Base-by-base conservation (phyloP, 2,113 vertebrate species). In the Noctilio leporinus region DNA sequence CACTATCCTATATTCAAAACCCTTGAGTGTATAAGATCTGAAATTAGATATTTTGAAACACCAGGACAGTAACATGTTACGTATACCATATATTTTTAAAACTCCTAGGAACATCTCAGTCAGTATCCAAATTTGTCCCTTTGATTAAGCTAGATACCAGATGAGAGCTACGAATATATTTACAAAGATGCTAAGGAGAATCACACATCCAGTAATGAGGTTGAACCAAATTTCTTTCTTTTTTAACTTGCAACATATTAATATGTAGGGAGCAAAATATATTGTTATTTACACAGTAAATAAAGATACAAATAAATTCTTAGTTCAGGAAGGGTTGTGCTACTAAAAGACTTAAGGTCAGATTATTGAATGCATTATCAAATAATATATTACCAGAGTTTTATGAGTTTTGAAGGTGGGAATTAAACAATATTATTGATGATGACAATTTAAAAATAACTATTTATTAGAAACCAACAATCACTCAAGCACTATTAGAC, bases 301-400 rank as follows among this genome's bases (percentile, higher is more conserved):
- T 73, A 95, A 89, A 95, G 43, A 62, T 51, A 88, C 17, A 95
- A 95, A 72, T 77, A 92, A 78, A 17, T 94, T 65, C n/a, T 80
- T 30, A 86, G 35, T 93, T 59, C 49, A 72, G 38, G 70, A 65
- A 76, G 57, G 6, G 7, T 49, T 49, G 75, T 75, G 4, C 26
- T 80, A 24, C n/a, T 26, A 85, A 76, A 95, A 87, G 24, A 80
- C 15, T 40, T 69, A 17, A 51, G 19, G 49, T 53, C 35, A 86
- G 51, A 40, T 75, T 24, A 70, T 2, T 35, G 6, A 91, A n/a
- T 28, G 17, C 38, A 17, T 67, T 45, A 75, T n/a, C 45, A 75
- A 92, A 83, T 64, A 22, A 28, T 40, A 51, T 47, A 78, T 20
- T 84, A 78, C 76, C 17, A 15, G 49, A 75, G 4, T 4, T 92